Evolutionary conservation across 2,888 invertebrate species (phyloP).

Genomic region (Leptogaster cylindrica): DNA sequence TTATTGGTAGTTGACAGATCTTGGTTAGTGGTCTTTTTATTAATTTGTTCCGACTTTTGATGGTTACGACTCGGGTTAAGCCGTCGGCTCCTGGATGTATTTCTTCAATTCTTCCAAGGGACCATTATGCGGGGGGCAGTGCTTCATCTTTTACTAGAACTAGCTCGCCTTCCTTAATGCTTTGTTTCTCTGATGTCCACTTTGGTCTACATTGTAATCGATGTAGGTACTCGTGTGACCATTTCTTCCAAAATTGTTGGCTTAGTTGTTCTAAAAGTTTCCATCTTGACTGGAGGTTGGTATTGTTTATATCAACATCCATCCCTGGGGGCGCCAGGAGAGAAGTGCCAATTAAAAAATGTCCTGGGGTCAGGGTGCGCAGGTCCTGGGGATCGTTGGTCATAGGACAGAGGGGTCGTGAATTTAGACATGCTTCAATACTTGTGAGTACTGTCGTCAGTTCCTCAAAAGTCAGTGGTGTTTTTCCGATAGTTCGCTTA

Average conservation of each 20-base stretch:
- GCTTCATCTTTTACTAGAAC: neutral
- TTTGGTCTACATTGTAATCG: neutral
- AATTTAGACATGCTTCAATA: neutral
- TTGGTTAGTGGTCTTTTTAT: too few species aligned
- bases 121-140: neutral
- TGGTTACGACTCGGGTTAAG: neutral
- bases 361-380: too few species aligned
- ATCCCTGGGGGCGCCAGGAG: neutral
- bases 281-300: neutral
- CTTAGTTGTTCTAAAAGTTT: neutral
- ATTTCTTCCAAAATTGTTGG: neutral
- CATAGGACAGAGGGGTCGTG: neutral
- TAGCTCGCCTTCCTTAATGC: too few species aligned
- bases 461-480: neutral
- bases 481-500: neutral
- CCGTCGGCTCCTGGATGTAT: neutral
- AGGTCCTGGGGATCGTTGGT: neutral
- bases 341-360: neutral
- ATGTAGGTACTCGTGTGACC: neutral
- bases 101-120: neutral
- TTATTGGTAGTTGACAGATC: neutral
- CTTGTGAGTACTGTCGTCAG: neutral
- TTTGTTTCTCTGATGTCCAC: too few species aligned
- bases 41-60: neutral
- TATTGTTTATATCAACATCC: neutral